Percentiles rank a stretch among this genome's conserved stretches.
Conservation (phyloP, 2,888 invertebrate genomes). For the Endotricha flammealis region DNA sequence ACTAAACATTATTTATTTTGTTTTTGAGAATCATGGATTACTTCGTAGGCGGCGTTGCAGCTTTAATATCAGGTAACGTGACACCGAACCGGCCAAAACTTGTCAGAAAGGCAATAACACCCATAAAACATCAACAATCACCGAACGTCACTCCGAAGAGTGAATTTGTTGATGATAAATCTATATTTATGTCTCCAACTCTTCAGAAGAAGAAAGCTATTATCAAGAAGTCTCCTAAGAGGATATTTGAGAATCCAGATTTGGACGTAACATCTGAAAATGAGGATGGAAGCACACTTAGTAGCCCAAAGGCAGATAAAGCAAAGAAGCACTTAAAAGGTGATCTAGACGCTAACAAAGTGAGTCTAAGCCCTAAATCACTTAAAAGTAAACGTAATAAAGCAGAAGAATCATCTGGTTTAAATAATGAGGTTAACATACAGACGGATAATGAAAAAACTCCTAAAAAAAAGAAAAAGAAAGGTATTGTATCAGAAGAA, state of each 20-base stretch:
- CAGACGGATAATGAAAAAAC: slow-evolving; percentile 32
- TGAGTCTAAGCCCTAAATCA: slow-evolving; percentile 25
- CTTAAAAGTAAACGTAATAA: slow-evolving; percentile 25
- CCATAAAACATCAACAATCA: slow-evolving; percentile 62
- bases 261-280: slow-evolving; percentile 44
- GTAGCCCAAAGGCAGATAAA: slow-evolving; percentile 59
- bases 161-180: slow-evolving; percentile 56
- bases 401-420: slow-evolving; percentile 15
- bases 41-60: slow-evolving; percentile 78
- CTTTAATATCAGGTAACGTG: slow-evolving; percentile 76
- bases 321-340: slow-evolving; percentile 62
- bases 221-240: slow-evolving; percentile 67
- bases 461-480: slow-evolving; percentile 13
- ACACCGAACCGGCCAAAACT: slow-evolving; percentile 75
- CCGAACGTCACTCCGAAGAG: slow-evolving; percentile 70
- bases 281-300: slow-evolving; percentile 27
- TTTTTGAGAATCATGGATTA: slow-evolving; percentile 57
- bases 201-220: slow-evolving; percentile 67
- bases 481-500: neutral
- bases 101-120: slow-evolving; percentile 55
- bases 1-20: slow-evolving; percentile 10
- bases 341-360: slow-evolving; percentile 39
- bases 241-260: slow-evolving; percentile 63
- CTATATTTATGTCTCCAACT: slow-evolving; percentile 64
- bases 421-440: slow-evolving; percentile 14